These are phyloP conservation scores for Ophthalmolycus amberensis DNA, from an alignment of 2,113 vertebrate genomes.

Conservation along the genomic window DNA sequence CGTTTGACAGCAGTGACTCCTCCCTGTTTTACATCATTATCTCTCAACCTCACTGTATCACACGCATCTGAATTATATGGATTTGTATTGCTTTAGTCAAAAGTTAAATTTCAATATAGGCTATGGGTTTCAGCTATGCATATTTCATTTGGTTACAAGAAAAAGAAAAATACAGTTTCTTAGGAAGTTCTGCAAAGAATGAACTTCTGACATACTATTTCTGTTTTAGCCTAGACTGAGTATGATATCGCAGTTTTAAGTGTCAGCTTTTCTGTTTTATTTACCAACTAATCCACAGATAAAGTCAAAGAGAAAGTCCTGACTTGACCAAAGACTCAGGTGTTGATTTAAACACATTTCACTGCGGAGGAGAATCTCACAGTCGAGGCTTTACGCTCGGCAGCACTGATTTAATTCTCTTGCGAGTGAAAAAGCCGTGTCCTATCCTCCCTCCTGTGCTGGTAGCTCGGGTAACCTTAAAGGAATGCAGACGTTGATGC, in stretches of 20 bases:
- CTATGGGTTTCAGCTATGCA: not conserved
- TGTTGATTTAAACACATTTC: conserved; percentile 33
- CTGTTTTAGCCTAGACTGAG: not conserved
- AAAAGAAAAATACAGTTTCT: not conserved
- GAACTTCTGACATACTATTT: not conserved
- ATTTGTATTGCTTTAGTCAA: not conserved
- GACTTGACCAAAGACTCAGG: not conserved
- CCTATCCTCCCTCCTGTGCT: conserved; percentile 55
- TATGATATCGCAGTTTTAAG: not conserved
- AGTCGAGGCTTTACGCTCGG: conserved; percentile 12
- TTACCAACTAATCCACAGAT: not conserved
- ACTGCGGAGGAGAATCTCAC: not conserved
- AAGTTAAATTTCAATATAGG: not conserved
- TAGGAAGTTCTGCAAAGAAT: not conserved
- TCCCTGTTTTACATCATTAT: conserved; percentile 12
- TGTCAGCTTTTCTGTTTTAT: not conserved
- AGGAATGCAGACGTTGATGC: conserved; percentile 76
- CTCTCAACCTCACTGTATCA: not conserved
- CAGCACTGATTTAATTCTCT: conserved; percentile 51
- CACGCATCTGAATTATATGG: not conserved
- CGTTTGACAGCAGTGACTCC: conserved; percentile 23
- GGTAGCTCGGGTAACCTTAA: conserved; percentile 71
- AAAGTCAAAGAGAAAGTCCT: not conserved
- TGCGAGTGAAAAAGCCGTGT: conserved; percentile 48
- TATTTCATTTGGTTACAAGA: not conserved